These are phyloP conservation scores for Crotalus helleri DNA, from an alignment of 2,113 vertebrate genomes.

Conservation along the genomic window DNA sequence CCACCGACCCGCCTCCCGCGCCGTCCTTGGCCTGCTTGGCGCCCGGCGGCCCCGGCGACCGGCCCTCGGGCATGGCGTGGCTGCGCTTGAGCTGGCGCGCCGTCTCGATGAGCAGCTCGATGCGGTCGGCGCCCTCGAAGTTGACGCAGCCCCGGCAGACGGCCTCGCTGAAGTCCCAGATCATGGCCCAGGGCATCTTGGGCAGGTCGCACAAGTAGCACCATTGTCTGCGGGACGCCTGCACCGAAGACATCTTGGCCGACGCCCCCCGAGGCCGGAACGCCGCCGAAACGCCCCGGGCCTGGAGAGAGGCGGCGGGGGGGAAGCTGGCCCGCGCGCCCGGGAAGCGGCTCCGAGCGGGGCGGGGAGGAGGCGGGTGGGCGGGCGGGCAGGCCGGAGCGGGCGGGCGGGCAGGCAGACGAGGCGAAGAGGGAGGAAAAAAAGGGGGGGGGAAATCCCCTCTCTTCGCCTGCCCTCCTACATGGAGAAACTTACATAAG, in stretches of 20 bases:
- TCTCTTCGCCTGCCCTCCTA: constrained; percentile 59
- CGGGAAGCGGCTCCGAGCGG: background rate
- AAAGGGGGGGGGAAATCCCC: background rate
- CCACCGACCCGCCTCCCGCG: constrained; percentile 16
- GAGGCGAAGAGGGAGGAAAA: background rate
- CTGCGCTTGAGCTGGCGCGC: constrained; percentile 83
- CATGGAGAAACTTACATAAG: constrained; percentile 71
- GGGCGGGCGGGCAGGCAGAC: background rate
- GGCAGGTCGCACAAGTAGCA: constrained; percentile 91
- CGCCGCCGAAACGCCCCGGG: background rate
- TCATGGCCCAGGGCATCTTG: constrained; percentile 91
- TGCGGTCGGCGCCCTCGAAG: constrained; percentile 87
- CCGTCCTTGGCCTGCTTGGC: constrained; percentile 67
- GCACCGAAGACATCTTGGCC: constrained; percentile 47
- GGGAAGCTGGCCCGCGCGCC: background rate
- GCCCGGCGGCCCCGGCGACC: constrained; percentile 82
- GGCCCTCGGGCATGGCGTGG: constrained; percentile 83
- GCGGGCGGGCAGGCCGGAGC: background rate
- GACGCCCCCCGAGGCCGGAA: background rate
- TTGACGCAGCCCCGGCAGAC: constrained; percentile 91
- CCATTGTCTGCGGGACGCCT: constrained; percentile 87
- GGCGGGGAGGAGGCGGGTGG: background rate
- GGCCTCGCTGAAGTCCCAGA: constrained; percentile 90
- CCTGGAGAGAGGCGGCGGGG: background rate
- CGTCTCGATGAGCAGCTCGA: constrained; percentile 85